Evolutionary conservation across 2,113 vertebrate genomes (phyloP), one percentile per base, ranked within the genome.

Genomic region (Pteronura brasiliensis): DNA sequence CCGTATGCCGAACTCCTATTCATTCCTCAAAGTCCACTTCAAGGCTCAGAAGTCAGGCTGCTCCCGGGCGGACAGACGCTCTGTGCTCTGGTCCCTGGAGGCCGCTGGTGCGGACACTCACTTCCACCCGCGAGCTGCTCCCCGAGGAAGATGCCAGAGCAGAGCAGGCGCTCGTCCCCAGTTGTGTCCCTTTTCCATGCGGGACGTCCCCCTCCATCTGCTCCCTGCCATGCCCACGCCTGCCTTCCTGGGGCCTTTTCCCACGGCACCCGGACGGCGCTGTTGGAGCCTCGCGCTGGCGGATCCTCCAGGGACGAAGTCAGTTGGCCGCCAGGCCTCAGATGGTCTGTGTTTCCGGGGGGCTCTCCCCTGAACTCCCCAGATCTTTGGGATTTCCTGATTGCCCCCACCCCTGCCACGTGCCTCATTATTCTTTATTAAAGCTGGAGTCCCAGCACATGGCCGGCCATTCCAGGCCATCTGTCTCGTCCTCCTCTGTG

Each of bases 111-210:
- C 5, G n/a, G 36, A 3, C 59, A 21, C 36, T 23, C 4, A 8
- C 36, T 3, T 1, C 15, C 14, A 25, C 42, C 42, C 6, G 31
- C 2, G 2, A 44, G 55, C 4, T 4, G 69, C 39, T 92, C 59
- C 4, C 42, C 7, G 1, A 42, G 61, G 77, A 88, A 79, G 79
- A 57, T 8, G 0, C 0, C 0, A 2, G 23, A 21, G 0, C 0
- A 6, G 59, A 0, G 0, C 14, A 7, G 21, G 31, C 15, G 4
- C 11, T 6, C 2, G 69, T 34, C 25, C 17, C 44, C 86, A 11
- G 65, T 31, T 4, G 1, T 1, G 31, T 39, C 63, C 71, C 25
- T 31, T 34, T 18, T 79, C 27, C 2, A 15, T 7, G 17, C 47
- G 11, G 90, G 59, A 36, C 12, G 12, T 12, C 49, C 42, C 15